Evolutionary conservation across 1,140 invertebrate species (phyloP).

Genomic region (Lethocerus indicus): DNA sequence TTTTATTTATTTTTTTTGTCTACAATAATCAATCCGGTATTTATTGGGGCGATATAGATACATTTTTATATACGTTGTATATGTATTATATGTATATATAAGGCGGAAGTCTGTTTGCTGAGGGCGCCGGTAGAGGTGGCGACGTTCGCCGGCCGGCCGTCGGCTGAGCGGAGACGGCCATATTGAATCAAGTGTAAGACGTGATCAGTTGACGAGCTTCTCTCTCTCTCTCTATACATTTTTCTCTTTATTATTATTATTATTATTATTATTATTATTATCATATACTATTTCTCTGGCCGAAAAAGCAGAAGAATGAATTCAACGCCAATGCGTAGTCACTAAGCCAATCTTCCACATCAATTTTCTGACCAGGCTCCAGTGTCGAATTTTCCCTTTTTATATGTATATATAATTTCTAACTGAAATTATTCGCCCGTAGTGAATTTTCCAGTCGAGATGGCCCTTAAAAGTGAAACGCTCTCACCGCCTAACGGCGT

Average conservation of each 20-base stretch:
- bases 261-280: neutral
- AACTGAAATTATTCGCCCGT: neutral
- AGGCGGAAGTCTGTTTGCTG: no score
- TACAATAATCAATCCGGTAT: no score
- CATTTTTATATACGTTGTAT: no score
- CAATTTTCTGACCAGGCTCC: neutral
- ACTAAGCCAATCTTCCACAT: constrained; percentile 9
- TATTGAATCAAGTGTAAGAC: constrained; percentile 12
- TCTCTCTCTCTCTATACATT: neutral
- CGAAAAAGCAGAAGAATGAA: constrained; percentile 4
- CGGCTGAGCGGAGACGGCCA: no score
- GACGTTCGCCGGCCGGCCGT: no score
- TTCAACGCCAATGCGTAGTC: neutral
- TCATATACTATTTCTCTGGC: neutral
- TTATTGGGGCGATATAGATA: no score
- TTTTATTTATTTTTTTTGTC: no score
- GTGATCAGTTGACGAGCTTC: constrained; percentile 5
- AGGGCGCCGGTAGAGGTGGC: no score
- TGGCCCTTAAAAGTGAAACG: constrained; percentile 11
- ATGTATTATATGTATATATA: no score
- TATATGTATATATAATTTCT: neutral
- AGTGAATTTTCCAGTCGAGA: neutral
- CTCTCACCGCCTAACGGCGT: constrained; percentile 8
- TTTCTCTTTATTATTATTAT: neutral
- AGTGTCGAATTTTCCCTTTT: neutral